Evolutionary conservation across 2,797 vertebrate species (phyloP).

Genomic region (Galago senegalensis): DNA sequence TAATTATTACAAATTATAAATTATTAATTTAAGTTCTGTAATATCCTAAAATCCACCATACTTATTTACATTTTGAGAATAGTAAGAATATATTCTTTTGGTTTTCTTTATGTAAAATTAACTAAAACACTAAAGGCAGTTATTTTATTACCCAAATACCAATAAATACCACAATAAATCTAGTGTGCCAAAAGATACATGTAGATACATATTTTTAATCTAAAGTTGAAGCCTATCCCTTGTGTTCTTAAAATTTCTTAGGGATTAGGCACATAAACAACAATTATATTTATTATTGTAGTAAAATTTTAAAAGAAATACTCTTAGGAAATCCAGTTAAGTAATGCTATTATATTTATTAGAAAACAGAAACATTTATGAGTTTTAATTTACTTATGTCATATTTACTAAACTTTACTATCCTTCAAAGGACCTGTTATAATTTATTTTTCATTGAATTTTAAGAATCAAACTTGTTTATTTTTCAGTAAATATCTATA

Average conservation of each 20-base stretch:
- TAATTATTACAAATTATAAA: conserved; percentile 43
- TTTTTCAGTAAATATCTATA: background rate
- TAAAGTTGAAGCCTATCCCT: background rate
- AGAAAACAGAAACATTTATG: background rate
- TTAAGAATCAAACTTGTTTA: background rate
- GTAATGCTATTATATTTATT: background rate
- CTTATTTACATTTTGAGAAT: background rate
- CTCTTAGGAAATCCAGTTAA: background rate
- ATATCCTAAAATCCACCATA: background rate
- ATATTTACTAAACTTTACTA: background rate
- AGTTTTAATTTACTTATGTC: background rate
- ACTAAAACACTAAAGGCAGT: background rate
- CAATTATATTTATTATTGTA: background rate
- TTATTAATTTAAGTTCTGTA: conserved; percentile 22
- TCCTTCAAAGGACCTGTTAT: background rate
- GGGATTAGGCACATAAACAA: background rate
- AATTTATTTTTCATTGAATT: background rate
- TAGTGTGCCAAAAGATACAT: background rate
- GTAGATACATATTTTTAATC: background rate
- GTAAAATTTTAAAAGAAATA: background rate
- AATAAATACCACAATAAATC: background rate
- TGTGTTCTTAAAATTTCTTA: conserved; percentile 7
- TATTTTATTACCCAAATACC: conserved; percentile 21
- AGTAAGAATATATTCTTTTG: background rate
- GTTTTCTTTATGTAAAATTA: conserved; percentile 30